phyloP scores from a whole-genome alignment of 2,113 vertebrate genomes.

The Chascanopsetta lugubris region DNA sequence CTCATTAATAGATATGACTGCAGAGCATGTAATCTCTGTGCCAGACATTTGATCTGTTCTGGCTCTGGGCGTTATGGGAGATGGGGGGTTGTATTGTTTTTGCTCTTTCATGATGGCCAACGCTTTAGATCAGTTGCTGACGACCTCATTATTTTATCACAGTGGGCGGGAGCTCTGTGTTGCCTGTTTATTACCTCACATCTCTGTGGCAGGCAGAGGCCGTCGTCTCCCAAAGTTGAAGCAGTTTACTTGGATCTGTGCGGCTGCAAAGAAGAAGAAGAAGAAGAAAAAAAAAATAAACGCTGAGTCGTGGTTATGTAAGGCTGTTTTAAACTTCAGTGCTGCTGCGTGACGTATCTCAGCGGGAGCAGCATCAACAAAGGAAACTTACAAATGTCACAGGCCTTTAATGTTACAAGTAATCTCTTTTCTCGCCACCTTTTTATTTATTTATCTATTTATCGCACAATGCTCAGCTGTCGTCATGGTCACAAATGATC shows the following conservation, averaged over 20 bases:
- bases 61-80: conserved; percentile 31
- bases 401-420: conserved; percentile 16
- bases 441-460: conserved; percentile 29
- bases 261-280: conserved; percentile 1
- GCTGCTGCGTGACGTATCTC: conserved; percentile 29
- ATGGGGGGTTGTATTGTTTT: conserved; percentile 48
- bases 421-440: conserved; percentile 5
- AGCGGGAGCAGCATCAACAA: conserved; percentile 35
- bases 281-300: conserved; percentile 8
- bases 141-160: conserved; percentile 66
- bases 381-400: conserved; percentile 27
- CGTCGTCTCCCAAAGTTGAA: conserved; percentile 7
- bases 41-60: conserved; percentile 65
- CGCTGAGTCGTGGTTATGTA: conserved; percentile 18
- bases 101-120: conserved; percentile 56
- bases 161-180: conserved; percentile 16
- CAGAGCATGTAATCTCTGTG: conserved; percentile 45
- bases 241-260: conserved; percentile 4
- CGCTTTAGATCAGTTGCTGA: conserved; percentile 52
- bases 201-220: conserved; percentile 13
- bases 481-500: background rate
- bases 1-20: conserved; percentile 64
- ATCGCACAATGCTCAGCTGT: conserved; percentile 11
- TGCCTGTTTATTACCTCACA: conserved; percentile 38
- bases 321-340: conserved; percentile 2